Evolutionary conservation across 2,113 vertebrate species (phyloP).

Genomic region (Perca fluviatilis): DNA sequence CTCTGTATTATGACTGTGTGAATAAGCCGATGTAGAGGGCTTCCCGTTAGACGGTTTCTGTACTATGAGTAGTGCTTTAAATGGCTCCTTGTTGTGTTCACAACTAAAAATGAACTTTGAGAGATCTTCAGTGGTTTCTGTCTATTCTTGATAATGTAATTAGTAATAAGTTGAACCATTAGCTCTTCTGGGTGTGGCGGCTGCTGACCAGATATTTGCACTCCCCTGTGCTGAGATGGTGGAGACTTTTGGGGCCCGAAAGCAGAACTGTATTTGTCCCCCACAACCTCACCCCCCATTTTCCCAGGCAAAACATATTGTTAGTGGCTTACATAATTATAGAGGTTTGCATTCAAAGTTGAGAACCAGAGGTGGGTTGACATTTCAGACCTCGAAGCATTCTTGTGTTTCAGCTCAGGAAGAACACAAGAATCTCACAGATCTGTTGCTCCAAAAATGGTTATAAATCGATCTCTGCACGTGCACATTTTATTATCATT

Average conservation of each 20-base stretch:
- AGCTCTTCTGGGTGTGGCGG: background rate
- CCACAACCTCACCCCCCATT: background rate
- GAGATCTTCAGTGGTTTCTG: too few species aligned
- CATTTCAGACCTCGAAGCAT: slow-evolving; percentile 28
- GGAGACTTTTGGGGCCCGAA: background rate
- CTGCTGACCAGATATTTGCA: background rate
- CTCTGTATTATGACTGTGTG: too few species aligned
- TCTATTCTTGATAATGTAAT: too few species aligned
- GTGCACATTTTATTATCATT: too few species aligned
- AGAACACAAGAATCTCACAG: background rate
- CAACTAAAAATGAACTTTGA: too few species aligned
- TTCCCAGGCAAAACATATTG: background rate
- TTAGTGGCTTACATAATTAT: slow-evolving; percentile 41
- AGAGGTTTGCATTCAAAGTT: slow-evolving; percentile 14
- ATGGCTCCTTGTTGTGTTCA: too few species aligned
- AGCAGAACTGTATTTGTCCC: background rate
- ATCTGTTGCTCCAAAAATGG: too few species aligned
- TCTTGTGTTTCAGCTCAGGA: slow-evolving; percentile 47
- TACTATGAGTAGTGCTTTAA: too few species aligned
- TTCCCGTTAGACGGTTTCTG: too few species aligned
- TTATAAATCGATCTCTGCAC: too few species aligned
- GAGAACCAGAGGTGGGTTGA: slow-evolving; percentile 6
- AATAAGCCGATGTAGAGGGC: too few species aligned
- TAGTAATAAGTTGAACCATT: background rate
- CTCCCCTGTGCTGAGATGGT: background rate